phyloP scores from a whole-genome alignment of 1,140 invertebrate genomes.

The Brachionus sp. region DNA sequence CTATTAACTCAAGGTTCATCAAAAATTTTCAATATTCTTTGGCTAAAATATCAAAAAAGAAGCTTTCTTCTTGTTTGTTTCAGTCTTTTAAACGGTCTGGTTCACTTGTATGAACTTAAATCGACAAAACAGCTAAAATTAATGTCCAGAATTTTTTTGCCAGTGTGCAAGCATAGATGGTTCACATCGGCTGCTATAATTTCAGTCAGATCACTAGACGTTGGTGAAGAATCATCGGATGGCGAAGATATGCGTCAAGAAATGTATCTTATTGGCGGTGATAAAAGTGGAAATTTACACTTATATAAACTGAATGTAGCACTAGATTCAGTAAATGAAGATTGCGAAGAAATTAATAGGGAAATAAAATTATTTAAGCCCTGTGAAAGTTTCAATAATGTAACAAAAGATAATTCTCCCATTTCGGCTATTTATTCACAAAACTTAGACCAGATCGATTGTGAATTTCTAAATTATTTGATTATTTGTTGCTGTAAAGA shows the following conservation, averaged over 20 bases:
- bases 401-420: slow-evolving; percentile 27
- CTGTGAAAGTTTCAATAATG: background rate
- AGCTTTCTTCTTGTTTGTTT: slow-evolving; percentile 30
- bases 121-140: background rate
- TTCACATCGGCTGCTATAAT: slow-evolving; percentile 1
- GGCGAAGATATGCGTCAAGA: background rate
- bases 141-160: background rate
- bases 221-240: background rate
- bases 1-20: background rate
- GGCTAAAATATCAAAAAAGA: slow-evolving; percentile 20
- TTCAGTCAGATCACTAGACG: background rate
- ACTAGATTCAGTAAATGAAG: background rate
- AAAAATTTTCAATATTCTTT: slow-evolving; percentile 13
- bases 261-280: slow-evolving; percentile 2
- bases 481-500: slow-evolving; percentile 32
- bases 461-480: background rate
- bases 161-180: slow-evolving; percentile 33
- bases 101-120: slow-evolving; percentile 30
- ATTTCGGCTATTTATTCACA: slow-evolving; percentile 24
- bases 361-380: background rate
- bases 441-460: background rate
- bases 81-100: slow-evolving; percentile 5
- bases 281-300: slow-evolving; percentile 44
- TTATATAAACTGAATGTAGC: background rate
- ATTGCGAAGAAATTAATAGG: background rate